These are phyloP conservation scores for Peromyscus maniculatus DNA, from an alignment of 2,113 vertebrate species.

Conservation along the genomic window DNA sequence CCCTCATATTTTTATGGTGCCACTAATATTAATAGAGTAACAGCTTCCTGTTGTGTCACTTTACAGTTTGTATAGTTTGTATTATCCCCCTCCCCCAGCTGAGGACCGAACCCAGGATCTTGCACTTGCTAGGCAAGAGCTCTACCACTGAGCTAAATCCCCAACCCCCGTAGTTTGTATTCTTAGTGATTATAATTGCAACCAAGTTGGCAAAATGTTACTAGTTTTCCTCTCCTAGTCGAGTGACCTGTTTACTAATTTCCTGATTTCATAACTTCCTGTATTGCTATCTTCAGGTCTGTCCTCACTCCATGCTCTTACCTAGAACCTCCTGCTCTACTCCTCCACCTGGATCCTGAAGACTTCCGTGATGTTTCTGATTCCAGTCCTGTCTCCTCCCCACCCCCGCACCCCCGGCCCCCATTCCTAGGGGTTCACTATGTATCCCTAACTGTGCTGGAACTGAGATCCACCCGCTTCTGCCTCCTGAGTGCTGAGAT, in stretches of 20 bases:
- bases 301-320: neutral
- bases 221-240: neutral
- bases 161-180: neutral
- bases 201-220: neutral
- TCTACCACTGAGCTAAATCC: too few relatives aligned
- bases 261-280: constrained; percentile 16
- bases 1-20: neutral
- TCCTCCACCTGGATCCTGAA: neutral
- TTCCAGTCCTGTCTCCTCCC: neutral
- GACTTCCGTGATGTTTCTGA: neutral
- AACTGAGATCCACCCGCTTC: neutral
- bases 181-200: neutral
- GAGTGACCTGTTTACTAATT: neutral
- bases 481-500: neutral
- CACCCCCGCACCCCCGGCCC: fast-evolving
- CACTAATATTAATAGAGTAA: constrained; percentile 52
- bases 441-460: neutral
- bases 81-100: neutral
- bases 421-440: neutral
- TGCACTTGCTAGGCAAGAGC: too few relatives aligned
- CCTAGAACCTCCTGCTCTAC: neutral
- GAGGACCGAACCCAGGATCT: too few relatives aligned
- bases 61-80: neutral
- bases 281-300: neutral
- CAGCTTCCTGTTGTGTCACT: constrained; percentile 27